Evolutionary conservation across 2,797 vertebrate genomes (phyloP), one percentile per base, ranked within the genome.

Genomic region (Danio jaintianensis): DNA sequence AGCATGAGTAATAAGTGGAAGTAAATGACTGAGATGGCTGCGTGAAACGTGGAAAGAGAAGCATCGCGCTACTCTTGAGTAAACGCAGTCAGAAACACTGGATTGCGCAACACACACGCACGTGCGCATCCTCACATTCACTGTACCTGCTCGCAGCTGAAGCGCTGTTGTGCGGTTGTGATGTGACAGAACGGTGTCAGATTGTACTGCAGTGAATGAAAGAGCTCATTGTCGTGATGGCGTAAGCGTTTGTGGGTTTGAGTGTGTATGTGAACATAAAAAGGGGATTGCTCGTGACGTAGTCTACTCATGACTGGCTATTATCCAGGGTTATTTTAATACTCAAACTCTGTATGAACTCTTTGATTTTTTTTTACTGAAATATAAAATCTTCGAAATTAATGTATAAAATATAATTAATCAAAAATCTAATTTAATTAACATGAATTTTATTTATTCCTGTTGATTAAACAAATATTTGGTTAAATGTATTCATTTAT

Each of bases 21-120:
- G 7, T 64, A 55, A 61, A 56, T 55, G 42, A 64, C 7, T 45
- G 18, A 20, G 12, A 42, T 22, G n/a, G 13, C 11, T 53, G 45
- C 0, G 13, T 78, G 16, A 53, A 45, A 71, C 38, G 20, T 8
- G 20, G 20, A 45, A 53, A 40, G 12, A 40, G 2, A 63, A 9
- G 48, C 1, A 9, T 16, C 2, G n/a, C 0, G 2, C 15, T 47
- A 36, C 0, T 11, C 15, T 18, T 38, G 22, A 11, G 43, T 18
- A 15, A 40, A 4, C 18, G 29, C 12, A 64, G 8, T 16, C 36
- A 18, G n/a, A 70, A 40, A 1, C 0, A 48, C 16, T 13, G 40
- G 18, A 20, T 59, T 58, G 20, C 16, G 67, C 40, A 55, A 74
- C 16, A 61, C n/a, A 58, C 48, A 82, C 13, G 6, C 71, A 81